phyloP scores from a whole-genome alignment of 2,113 vertebrate species.

The Indri indri region DNA sequence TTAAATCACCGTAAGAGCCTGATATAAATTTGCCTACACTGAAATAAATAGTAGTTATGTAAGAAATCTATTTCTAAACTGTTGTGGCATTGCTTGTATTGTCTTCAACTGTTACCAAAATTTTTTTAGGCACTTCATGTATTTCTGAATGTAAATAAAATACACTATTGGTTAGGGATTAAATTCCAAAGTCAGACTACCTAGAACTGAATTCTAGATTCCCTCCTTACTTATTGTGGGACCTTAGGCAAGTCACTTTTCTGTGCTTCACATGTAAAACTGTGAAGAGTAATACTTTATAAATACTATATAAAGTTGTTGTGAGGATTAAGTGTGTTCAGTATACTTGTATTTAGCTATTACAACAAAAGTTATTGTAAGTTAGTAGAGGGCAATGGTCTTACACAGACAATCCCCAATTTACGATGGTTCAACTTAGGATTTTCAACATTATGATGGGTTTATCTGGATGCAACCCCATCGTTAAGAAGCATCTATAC shows the following conservation, averaged over 20 bases:
- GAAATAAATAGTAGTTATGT: neutral
- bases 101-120: neutral
- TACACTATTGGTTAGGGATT: neutral
- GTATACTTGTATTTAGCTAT: neutral
- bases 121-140: neutral
- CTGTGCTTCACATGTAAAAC: neutral
- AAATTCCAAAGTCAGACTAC: neutral
- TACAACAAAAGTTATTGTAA: neutral
- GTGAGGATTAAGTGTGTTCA: neutral
- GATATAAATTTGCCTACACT: neutral
- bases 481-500: neutral
- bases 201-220: neutral
- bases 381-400: neutral
- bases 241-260: neutral
- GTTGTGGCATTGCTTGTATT: neutral
- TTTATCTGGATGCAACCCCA: neutral
- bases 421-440: neutral
- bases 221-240: neutral
- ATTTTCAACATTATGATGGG: neutral
- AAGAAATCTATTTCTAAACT: slow-evolving; percentile 27
- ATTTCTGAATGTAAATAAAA: slow-evolving; percentile 3
- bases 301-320: neutral
- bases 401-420: neutral
- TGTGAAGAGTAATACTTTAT: neutral
- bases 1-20: neutral